Conservation (phyloP, 2,797 vertebrate genomes). For the Luscinia megarhynchos region DNA sequence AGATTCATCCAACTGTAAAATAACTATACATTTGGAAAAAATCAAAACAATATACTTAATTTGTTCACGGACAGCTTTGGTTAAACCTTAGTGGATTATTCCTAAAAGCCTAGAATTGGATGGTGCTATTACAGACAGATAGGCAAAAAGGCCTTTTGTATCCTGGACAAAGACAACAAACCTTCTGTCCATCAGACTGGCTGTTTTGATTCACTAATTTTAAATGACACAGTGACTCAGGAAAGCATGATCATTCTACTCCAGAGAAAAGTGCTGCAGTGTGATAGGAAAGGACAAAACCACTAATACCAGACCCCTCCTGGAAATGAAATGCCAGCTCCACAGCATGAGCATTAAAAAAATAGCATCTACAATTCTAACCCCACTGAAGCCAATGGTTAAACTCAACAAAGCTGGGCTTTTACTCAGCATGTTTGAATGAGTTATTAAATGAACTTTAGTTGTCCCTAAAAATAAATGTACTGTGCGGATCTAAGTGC, state of each 20-base stretch:
- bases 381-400: constrained; percentile 27
- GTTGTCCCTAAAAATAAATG: constrained; percentile 69
- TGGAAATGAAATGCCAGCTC: constrained; percentile 40
- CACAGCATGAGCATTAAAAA: not conserved
- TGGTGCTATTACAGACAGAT: not conserved
- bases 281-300: constrained; percentile 9
- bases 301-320: constrained; percentile 11
- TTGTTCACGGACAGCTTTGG: constrained; percentile 15
- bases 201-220: constrained; percentile 26
- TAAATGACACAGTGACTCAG: constrained; percentile 7
- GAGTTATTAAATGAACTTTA: constrained; percentile 60
- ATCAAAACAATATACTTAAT: constrained; percentile 44
- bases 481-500: constrained; percentile 43
- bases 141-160: constrained; percentile 24
- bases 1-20: constrained; percentile 47
- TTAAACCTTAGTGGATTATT: constrained; percentile 17
- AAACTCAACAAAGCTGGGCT: constrained; percentile 39
- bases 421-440: constrained; percentile 64
- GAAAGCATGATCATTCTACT: constrained; percentile 11
- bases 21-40: constrained; percentile 43
- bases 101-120: not conserved
- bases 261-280: constrained; percentile 1
- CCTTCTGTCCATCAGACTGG: not conserved
- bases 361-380: not conserved
- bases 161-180: constrained; percentile 26